Evolutionary conservation across 2,888 invertebrate genomes (phyloP).

Genomic region (Mythimna impura): DNA sequence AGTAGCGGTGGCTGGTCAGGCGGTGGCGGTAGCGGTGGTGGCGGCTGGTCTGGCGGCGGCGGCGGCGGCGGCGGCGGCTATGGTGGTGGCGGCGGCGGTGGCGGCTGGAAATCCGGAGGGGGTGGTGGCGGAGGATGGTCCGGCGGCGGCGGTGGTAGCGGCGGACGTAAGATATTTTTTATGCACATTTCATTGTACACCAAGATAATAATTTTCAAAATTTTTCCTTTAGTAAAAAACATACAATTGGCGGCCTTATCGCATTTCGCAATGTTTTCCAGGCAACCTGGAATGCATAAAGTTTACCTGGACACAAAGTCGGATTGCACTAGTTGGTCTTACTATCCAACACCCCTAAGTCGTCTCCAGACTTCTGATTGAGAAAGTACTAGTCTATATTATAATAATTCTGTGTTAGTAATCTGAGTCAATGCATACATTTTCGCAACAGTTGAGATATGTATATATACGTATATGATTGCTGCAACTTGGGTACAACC

Average conservation of each 20-base stretch:
- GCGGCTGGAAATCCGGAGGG: constrained; percentile 73
- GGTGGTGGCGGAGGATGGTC: constrained; percentile 76
- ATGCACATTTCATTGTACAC: too few relatives aligned
- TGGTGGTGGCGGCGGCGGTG: constrained; percentile 69
- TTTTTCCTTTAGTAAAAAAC: too few relatives aligned
- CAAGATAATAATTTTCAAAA: too few relatives aligned
- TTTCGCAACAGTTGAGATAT: not conserved
- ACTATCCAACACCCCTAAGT: too few relatives aligned
- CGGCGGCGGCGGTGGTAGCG: constrained; percentile 63
- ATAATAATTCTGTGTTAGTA: not conserved
- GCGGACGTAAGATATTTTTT: constrained; percentile 45
- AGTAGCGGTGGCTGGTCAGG: constrained; percentile 73
- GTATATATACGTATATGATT: not conserved
- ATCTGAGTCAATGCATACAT: not conserved
- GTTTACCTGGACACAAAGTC: too few relatives aligned
- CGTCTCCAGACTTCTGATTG: not conserved
- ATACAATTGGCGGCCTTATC: too few relatives aligned
- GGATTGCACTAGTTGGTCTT: too few relatives aligned
- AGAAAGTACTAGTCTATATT: not conserved
- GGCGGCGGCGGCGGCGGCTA: constrained; percentile 70
- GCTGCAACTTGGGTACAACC: not conserved
- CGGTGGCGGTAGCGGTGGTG: constrained; percentile 79
- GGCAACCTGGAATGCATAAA: too few relatives aligned
- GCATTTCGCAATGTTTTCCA: too few relatives aligned
- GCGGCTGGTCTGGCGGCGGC: constrained; percentile 70